phyloP scores from a whole-genome alignment of 2,888 invertebrate species.

The Oscheius sp. region DNA sequence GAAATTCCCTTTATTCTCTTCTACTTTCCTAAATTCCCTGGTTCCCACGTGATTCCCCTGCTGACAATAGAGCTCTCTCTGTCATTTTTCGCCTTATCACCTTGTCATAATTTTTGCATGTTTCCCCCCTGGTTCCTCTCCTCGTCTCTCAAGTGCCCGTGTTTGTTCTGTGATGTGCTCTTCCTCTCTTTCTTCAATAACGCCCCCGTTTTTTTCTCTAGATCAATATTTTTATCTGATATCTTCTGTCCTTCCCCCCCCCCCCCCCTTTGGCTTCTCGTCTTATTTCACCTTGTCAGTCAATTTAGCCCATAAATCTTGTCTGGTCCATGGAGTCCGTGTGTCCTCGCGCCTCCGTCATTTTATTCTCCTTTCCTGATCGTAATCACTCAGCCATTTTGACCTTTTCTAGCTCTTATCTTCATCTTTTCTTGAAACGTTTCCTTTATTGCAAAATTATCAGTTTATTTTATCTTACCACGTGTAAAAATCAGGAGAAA shows the following conservation, averaged over 20 bases:
- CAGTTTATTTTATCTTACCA: too few relatives aligned
- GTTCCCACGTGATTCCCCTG: too few relatives aligned
- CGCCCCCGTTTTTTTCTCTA: too few relatives aligned
- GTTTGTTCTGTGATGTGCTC: too few relatives aligned
- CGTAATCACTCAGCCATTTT: background rate
- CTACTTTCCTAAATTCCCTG: background rate
- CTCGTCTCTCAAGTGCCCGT: too few relatives aligned
- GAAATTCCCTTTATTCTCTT: background rate
- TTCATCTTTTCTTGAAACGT: background rate
- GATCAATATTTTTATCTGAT: too few relatives aligned
- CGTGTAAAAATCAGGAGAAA: too few relatives aligned
- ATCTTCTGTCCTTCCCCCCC: background rate
- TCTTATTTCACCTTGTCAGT: conserved; percentile 14
- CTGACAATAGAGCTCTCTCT: too few relatives aligned
- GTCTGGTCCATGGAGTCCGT: background rate
- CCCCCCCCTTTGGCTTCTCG: background rate
- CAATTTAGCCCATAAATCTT: conserved; percentile 27
- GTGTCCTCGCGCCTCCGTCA: conserved; percentile 2
- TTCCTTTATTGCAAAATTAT: background rate
- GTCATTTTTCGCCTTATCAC: too few relatives aligned
- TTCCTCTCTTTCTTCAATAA: too few relatives aligned
- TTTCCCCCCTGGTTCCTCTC: too few relatives aligned
- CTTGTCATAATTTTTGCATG: too few relatives aligned
- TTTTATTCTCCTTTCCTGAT: background rate
- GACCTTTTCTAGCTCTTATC: background rate